Conservation (phyloP, 2,797 vertebrate species). For the Arnoldichthys spilopterus region DNA sequence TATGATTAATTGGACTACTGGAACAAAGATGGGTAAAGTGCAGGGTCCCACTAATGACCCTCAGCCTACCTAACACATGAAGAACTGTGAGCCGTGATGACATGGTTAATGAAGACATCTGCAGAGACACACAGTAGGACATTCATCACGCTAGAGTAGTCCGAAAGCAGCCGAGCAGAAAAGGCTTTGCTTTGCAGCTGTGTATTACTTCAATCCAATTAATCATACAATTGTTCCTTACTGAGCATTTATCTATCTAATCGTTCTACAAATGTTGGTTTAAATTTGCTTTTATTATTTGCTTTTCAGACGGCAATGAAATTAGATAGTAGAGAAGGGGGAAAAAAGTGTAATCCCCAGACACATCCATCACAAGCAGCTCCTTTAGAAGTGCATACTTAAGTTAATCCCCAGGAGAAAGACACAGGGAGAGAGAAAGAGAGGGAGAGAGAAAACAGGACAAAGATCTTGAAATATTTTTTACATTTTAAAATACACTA, state of each 20-base stretch:
- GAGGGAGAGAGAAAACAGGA: slow-evolving; percentile 14
- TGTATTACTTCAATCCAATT: neutral
- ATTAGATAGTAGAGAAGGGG: slow-evolving; percentile 45
- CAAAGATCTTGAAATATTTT: slow-evolving; percentile 22
- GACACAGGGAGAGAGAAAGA: neutral
- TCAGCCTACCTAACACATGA: slow-evolving; percentile 59
- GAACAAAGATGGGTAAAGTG: neutral
- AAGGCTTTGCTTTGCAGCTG: neutral
- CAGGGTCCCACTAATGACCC: neutral
- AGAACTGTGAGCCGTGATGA: slow-evolving; percentile 51
- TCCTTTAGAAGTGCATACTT: slow-evolving; percentile 47
- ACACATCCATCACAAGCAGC: slow-evolving; percentile 49
- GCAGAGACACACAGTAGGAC: slow-evolving; percentile 38
- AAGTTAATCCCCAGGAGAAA: slow-evolving; percentile 44
- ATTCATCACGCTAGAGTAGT: slow-evolving; percentile 17
- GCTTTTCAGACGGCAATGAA: slow-evolving; percentile 15
- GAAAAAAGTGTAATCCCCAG: slow-evolving; percentile 44
- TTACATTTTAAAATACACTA: slow-evolving; percentile 19
- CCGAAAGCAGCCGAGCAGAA: slow-evolving; percentile 3
- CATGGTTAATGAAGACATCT: slow-evolving; percentile 61
- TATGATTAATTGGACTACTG: neutral
- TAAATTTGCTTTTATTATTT: slow-evolving; percentile 17
- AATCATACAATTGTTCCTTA: slow-evolving; percentile 4
- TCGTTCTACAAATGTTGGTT: neutral
- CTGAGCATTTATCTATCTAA: neutral